Percentiles rank a stretch among this genome's conserved stretches.
These are phyloP conservation scores for Brachionus manjavacas DNA, from an alignment of 1,140 invertebrate species.

Conservation along the genomic window DNA sequence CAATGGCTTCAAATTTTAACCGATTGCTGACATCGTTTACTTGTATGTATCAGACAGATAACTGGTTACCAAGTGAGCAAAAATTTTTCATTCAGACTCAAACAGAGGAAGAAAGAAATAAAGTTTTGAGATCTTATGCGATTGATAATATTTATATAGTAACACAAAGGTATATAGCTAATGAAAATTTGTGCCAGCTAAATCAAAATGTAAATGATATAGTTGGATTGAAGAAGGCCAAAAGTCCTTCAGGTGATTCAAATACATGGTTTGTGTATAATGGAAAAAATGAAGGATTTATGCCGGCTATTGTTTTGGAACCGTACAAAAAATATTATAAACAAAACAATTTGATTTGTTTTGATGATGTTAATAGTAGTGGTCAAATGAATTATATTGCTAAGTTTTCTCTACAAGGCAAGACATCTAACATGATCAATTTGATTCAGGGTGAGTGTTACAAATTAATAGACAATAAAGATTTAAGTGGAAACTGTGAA, in stretches of 20 bases:
- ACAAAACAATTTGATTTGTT: conserved; percentile 25
- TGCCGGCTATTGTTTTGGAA: neutral
- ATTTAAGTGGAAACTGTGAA: neutral
- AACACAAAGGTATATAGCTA: conserved; percentile 5
- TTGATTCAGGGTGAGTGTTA: conserved; percentile 3
- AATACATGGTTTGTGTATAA: conserved; percentile 31
- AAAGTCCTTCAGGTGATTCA: neutral
- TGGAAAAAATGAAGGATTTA: conserved; percentile 3
- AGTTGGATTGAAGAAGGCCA: conserved; percentile 23
- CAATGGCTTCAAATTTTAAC: neutral
- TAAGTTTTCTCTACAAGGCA: neutral
- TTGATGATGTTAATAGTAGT: neutral
- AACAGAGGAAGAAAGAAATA: neutral
- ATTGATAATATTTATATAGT: conserved; percentile 32
- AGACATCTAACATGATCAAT: neutral
- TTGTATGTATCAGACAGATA: neutral
- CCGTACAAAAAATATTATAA: neutral
- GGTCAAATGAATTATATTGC: neutral
- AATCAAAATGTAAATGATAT: conserved; percentile 19
- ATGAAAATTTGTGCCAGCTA: neutral
- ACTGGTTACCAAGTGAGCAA: neutral
- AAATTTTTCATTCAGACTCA: neutral
- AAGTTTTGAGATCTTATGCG: neutral
- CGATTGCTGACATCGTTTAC: neutral
- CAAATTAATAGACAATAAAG: neutral